Base-by-base conservation (phyloP, 2,797 vertebrate species). In the Craterocephalus amniculus region DNA sequence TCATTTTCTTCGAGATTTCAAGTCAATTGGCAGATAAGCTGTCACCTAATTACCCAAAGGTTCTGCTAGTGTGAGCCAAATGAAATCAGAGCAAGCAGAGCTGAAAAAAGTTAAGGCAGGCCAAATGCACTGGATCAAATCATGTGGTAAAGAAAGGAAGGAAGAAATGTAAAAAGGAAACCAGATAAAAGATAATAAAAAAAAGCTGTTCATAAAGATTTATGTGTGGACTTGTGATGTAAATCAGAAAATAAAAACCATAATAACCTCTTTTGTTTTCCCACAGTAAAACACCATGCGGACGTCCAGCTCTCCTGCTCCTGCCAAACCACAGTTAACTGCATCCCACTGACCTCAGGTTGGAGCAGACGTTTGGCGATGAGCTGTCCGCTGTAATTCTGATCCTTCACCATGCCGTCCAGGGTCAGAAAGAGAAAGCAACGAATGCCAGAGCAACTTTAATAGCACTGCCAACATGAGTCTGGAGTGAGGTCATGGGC, bases 371-470 rank as follows among this genome's bases (percentile, higher is more conserved):
- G 43, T 67, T 79, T 59, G 67, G 78, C 79, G 63, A 40, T 32
- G 67, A 81, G 75, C 55, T 61, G 58, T 56, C 56, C 0, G 14
- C 60, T 56, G 70, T 58, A 68, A 63, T 59, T 81, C 72, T 40
- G 36, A 70, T 63, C 69, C 66, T 59, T 58, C 14, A 52, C 62
- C 36, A 40, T 57, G 55, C 67, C 62, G 51, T 70, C 63, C 63
- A n/a, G 72, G 81, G 82, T 87, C 87, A 81, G 72, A 59, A 22
- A 51, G 56, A 76, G 77, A 71, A 75, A 76, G 79, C 63, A 57
- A 58, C 32, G 72, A 82, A 85, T 77, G 63, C 70, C 72, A 85
- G n/a, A 83, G 81, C 75, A 81, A 62, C 64, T 72, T 63, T 80
- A 76, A 67, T 61, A 85, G 68, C 48, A 6, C 55, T 38, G 59